These are phyloP conservation scores for Operophtera brumata DNA, from an alignment of 2,888 invertebrate species.

Conservation along the genomic window DNA sequence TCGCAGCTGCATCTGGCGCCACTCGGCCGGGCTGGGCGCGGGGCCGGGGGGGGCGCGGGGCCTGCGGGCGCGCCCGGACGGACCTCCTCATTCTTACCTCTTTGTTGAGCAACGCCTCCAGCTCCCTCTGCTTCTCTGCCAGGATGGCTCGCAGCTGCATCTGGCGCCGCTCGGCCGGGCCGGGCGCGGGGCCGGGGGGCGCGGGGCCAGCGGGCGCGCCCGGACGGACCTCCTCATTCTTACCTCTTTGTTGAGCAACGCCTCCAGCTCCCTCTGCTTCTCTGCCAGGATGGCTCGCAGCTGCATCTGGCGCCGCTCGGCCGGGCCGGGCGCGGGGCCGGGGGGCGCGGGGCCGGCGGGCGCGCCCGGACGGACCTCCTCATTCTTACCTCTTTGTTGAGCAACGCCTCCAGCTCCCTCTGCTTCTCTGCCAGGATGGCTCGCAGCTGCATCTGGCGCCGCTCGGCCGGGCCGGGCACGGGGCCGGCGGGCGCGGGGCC, in stretches of 20 bases:
- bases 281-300: slow-evolving; percentile 81
- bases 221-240: slow-evolving; percentile 58
- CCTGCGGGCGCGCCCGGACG: slow-evolving; percentile 39
- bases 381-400: slow-evolving; percentile 54
- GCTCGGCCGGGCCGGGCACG: slow-evolving; percentile 74
- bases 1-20: slow-evolving; percentile 76
- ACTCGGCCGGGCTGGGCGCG: slow-evolving; percentile 60
- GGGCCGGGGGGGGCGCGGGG: slow-evolving; percentile 74
- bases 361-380: slow-evolving; percentile 38
- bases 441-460: slow-evolving; percentile 76
- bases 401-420: slow-evolving; percentile 83
- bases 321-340: slow-evolving; percentile 59
- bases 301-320: slow-evolving; percentile 76
- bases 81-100: slow-evolving; percentile 67
- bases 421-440: slow-evolving; percentile 83
- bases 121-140: slow-evolving; percentile 83
- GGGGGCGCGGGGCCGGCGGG: slow-evolving; percentile 62
- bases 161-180: slow-evolving; percentile 71
- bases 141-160: slow-evolving; percentile 78
- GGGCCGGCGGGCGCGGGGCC: slow-evolving; percentile 60
- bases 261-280: slow-evolving; percentile 84
- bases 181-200: slow-evolving; percentile 70
- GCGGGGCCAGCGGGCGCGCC: slow-evolving; percentile 46
- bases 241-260: too few relatives aligned
- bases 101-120: too few relatives aligned